phyloP scores from a whole-genome alignment of 2,888 invertebrate species.

The Colletes collaris region DNA sequence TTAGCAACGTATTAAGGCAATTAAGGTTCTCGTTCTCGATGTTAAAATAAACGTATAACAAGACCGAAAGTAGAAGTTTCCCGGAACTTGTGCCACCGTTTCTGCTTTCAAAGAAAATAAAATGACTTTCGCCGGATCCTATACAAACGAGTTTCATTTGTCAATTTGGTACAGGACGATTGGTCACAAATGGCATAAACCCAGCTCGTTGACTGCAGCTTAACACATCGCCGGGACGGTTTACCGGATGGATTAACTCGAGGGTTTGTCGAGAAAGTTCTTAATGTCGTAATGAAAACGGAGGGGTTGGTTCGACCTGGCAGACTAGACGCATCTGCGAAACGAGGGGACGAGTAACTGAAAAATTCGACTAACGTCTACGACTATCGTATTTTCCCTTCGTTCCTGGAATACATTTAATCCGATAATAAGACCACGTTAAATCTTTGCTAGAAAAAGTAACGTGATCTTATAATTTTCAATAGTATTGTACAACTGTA shows the following conservation, averaged over 20 bases:
- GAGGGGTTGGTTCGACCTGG: constrained; percentile 57
- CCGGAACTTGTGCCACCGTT: background rate
- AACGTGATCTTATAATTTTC: too few species aligned
- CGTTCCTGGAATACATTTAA: constrained; percentile 50
- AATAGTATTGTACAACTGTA: too few species aligned
- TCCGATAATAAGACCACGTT: constrained; percentile 40
- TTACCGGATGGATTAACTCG: constrained; percentile 73
- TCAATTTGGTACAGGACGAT: constrained; percentile 38
- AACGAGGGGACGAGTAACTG: constrained; percentile 43
- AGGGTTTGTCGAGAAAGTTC: constrained; percentile 74
- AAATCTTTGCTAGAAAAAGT: too few species aligned
- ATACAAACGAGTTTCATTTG: constrained; percentile 32
- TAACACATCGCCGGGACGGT: constrained; percentile 54
- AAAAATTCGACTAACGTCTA: constrained; percentile 64
- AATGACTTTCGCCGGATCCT: background rate
- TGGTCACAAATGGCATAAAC: constrained; percentile 48
- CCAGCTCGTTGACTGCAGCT: constrained; percentile 53
- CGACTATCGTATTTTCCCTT: constrained; percentile 50
- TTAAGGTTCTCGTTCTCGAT: background rate
- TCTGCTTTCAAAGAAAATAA: background rate
- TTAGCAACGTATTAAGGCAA: too few species aligned
- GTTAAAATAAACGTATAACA: background rate
- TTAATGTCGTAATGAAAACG: constrained; percentile 74
- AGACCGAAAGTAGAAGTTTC: constrained; percentile 6
- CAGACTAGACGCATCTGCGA: constrained; percentile 36